Conservation (phyloP, 1,140 invertebrate genomes). For the Armadillidium nasatum region DNA sequence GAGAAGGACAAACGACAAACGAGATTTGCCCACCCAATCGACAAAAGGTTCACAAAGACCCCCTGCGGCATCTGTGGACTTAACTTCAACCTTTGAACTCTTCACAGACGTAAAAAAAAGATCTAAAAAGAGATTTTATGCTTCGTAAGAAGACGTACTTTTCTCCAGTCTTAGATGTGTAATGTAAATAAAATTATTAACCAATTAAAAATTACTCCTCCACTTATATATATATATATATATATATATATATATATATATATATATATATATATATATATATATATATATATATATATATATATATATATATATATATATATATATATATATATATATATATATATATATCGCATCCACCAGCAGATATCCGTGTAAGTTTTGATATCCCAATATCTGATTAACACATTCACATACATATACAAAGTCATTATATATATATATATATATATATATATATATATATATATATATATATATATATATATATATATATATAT, state of each 20-base stretch:
- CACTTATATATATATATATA: too few species aligned
- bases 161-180: too few species aligned
- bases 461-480: conserved; percentile 18
- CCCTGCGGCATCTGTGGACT: not conserved
- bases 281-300: too few species aligned
- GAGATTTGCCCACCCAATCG: not conserved
- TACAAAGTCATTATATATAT: conserved; percentile 16
- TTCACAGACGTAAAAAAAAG: not conserved
- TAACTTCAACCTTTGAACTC: not conserved
- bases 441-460: conserved; percentile 24
- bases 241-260: too few species aligned
- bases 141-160: too few species aligned
- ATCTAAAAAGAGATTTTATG: too few species aligned
- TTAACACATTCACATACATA: not conserved
- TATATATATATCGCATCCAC: conserved; percentile 26
- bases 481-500: conserved; percentile 11
- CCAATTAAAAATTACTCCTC: too few species aligned
- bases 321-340: conserved; percentile 13
- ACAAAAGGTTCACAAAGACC: conserved; percentile 3
- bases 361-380: too few species aligned
- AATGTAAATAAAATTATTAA: too few species aligned
- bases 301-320: too few species aligned
- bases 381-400: too few species aligned
- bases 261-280: too few species aligned
- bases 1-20: conserved; percentile 6